Percentiles rank a stretch among this genome's conserved stretches.
phyloP scores from a whole-genome alignment of 2,888 invertebrate genomes.

The Thumatha senex region DNA sequence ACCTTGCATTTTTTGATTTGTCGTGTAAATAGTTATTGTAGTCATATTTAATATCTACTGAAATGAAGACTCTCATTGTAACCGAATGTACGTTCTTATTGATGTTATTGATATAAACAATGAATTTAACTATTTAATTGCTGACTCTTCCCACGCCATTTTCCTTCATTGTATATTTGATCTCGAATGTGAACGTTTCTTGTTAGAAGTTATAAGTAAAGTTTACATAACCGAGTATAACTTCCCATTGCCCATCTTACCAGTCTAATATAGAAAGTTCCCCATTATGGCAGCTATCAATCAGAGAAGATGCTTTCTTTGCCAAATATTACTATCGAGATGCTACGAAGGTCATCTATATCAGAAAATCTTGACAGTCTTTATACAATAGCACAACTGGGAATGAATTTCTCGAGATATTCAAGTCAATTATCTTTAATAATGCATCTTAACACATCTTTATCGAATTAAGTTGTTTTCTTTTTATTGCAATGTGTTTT shows the following conservation, averaged over 20 bases:
- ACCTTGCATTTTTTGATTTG: no score
- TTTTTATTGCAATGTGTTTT: conserved; percentile 1
- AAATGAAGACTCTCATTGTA: no score
- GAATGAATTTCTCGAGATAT: conserved; percentile 1
- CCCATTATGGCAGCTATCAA: conserved; percentile 4
- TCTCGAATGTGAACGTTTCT: not conserved
- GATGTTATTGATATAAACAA: not conserved
- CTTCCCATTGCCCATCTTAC: not conserved
- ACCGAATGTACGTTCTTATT: no score
- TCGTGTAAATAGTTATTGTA: no score
- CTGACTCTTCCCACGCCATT: not conserved
- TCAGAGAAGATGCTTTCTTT: conserved; percentile 8
- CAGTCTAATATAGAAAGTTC: conserved; percentile 8
- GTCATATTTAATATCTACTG: no score
- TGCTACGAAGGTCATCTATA: conserved; percentile 12
- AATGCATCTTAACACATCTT: conserved; percentile 3
- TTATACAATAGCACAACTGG: not conserved
- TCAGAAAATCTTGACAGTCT: conserved; percentile 6
- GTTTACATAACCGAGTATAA: conserved; percentile 2
- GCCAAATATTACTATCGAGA: conserved; percentile 5
- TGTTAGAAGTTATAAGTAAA: not conserved
- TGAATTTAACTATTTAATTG: not conserved
- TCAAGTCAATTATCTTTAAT: not conserved
- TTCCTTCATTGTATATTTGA: not conserved
- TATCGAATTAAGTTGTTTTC: not conserved